phyloP scores from a whole-genome alignment of 1,140 invertebrate species.

The Chrysomallon squamiferum region DNA sequence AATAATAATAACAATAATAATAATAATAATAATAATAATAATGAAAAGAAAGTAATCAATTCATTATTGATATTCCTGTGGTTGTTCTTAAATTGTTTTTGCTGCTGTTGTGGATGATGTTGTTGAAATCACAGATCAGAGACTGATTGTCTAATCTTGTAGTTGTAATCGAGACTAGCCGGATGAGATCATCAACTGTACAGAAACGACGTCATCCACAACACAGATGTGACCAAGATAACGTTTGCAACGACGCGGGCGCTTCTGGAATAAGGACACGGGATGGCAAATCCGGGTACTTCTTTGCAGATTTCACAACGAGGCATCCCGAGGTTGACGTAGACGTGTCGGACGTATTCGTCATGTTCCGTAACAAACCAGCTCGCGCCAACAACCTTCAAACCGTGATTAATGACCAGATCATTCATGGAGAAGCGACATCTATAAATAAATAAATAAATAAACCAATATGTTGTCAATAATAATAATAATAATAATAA shows the following conservation, averaged over 20 bases:
- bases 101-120: not conserved
- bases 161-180: not conserved
- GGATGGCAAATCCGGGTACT: constrained; percentile 9
- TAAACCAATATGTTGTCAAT: not conserved
- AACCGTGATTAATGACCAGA: constrained; percentile 16
- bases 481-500: not conserved
- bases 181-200: not conserved
- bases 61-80: not conserved
- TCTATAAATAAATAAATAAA: constrained; percentile 15
- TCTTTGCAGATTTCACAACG: constrained; percentile 14
- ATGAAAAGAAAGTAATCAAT: not conserved
- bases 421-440: constrained; percentile 27
- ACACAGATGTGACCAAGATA: not conserved
- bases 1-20: not conserved
- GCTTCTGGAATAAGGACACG: constrained; percentile 5
- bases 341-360: constrained; percentile 22
- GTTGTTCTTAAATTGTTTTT: not conserved
- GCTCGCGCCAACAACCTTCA: constrained; percentile 28
- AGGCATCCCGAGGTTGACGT: constrained; percentile 9
- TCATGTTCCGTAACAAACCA: constrained; percentile 26
- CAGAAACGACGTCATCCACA: not conserved
- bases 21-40: not conserved
- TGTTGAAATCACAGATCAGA: not conserved
- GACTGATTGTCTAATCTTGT: not conserved
- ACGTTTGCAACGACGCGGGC: not conserved